Evolutionary conservation across 2,888 invertebrate species (phyloP).

Genomic region (Phyllotreta striolata): DNA sequence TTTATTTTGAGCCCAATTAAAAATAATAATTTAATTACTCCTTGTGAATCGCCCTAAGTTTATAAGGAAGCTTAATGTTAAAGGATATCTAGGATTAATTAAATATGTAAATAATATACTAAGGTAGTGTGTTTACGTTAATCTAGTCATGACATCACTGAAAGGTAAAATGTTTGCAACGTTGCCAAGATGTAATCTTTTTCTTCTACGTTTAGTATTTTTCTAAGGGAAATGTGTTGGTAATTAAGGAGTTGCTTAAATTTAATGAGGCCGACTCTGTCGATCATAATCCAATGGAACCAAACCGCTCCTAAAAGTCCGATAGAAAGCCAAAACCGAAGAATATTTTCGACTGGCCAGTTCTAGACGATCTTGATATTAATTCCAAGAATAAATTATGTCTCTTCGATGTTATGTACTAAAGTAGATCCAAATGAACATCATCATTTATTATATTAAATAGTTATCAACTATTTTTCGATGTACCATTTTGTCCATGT

Average conservation of each 20-base stretch:
- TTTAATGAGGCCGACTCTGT: not conserved
- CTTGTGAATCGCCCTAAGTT: too few relatives aligned
- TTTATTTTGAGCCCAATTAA: not conserved
- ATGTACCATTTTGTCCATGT: not conserved
- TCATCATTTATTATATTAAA: conserved; percentile 51
- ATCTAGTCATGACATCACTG: too few relatives aligned
- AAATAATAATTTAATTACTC: too few relatives aligned
- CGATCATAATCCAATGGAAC: conserved; percentile 5
- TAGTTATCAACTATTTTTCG: conserved; percentile 48
- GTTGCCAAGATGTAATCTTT: too few relatives aligned
- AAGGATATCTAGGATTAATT: too few relatives aligned
- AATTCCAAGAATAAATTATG: conserved; percentile 52
- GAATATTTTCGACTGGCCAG: conserved; percentile 46
- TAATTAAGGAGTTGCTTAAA: too few relatives aligned
- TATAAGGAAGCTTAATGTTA: too few relatives aligned
- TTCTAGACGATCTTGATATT: conserved; percentile 37
- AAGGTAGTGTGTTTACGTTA: too few relatives aligned
- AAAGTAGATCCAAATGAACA: conserved; percentile 48
- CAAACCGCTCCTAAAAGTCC: conserved; percentile 49
- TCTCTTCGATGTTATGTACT: conserved; percentile 47
- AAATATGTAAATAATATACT: too few relatives aligned
- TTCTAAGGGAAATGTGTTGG: too few relatives aligned
- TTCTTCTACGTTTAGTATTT: too few relatives aligned
- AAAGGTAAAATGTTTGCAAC: too few relatives aligned
- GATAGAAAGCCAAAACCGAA: conserved; percentile 37